Evolutionary conservation across 2,113 vertebrate species (phyloP), one percentile per base, ranked within the genome.

Genomic region (Corydoras maculifer): DNA sequence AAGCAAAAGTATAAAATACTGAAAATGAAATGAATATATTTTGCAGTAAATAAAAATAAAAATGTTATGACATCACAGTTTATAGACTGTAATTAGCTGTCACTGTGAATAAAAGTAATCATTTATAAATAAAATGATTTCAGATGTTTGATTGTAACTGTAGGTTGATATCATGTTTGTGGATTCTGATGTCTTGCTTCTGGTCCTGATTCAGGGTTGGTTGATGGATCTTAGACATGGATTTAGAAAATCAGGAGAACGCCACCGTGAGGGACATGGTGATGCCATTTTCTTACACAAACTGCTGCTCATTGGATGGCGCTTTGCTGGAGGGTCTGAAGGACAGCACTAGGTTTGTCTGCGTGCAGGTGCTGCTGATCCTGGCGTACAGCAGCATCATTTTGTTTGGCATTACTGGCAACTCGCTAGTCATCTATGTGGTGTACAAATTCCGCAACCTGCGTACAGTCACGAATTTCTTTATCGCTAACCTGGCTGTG

Each of bases 331-430:
- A 78, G 0, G 87, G 87, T 58, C 83, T 94, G 60, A 91, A 91
- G 25, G 94, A 96, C 81, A 94, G 94, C 81, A 98, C 94, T 1
- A 92, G 90, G 9, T 83, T 96, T 18, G 82, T 93, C 0, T 93
- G 94, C 51, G 94, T 98, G 0, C 94, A 94, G 78, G 89, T 96
- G 69, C 78, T 94, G 54, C 86, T 98, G 73, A 98, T 98, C 49
- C 69, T 96, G 78, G 95, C 96, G 58, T 98, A 98, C 79, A 94
- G 93, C 73, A 90, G 90, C 83, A 98, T 98, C 82, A 98, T 98
- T 63, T 78, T 98, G 32, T 87, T 97, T n/a, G 96, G 96, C 0
- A 91, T 98, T 58, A 84, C 94, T 0, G 95, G 96, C 15, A 98
- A 98, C 79, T 94, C 93, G 25, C 84, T 98, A 0, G 96, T 98